A percentile compares a stretch with the other conserved stretches of the same genome.
phyloP scores from a whole-genome alignment of 2,888 invertebrate species.

The Halocaridina rubra region DNA sequence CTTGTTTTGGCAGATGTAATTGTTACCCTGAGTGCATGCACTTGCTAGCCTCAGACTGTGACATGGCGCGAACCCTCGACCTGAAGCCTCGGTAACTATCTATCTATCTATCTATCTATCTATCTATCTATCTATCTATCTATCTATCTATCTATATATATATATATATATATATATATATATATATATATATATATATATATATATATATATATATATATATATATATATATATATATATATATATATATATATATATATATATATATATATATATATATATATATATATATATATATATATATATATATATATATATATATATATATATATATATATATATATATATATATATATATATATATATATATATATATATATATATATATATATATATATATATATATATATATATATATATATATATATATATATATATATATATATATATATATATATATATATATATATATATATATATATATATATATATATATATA shows the following conservation, averaged over 20 bases:
- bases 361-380: background rate
- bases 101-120: background rate
- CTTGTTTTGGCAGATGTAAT: background rate
- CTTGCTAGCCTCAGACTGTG: background rate
- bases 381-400: background rate
- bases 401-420: background rate
- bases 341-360: background rate
- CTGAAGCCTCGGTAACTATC: background rate
- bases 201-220: slow-evolving; percentile 14
- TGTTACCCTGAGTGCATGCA: background rate
- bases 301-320: background rate
- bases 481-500: slow-evolving; percentile 8
- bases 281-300: background rate
- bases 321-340: background rate
- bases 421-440: slow-evolving; percentile 8
- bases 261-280: background rate
- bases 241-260: slow-evolving; percentile 1
- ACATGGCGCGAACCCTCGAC: background rate
- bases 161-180: slow-evolving; percentile 6
- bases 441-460: slow-evolving; percentile 1
- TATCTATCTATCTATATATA: background rate
- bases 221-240: background rate
- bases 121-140: background rate
- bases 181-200: slow-evolving; percentile 14
- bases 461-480: slow-evolving; percentile 8